Evolutionary conservation across 2,113 vertebrate species (phyloP), one percentile per base, ranked within the genome.

Genomic region (Toxotes chatareus): DNA sequence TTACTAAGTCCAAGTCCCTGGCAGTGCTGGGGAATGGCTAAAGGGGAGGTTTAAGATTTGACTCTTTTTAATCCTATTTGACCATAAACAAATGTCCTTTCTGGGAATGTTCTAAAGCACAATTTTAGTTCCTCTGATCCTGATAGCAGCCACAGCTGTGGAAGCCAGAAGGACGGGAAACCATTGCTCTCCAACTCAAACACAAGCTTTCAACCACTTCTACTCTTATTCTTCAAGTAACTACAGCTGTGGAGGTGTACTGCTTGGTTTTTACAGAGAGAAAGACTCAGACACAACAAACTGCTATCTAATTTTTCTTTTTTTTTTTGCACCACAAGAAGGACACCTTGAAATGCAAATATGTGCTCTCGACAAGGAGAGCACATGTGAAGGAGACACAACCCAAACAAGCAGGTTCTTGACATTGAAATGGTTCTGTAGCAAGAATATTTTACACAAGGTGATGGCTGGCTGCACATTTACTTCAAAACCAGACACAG

Each of bases 271-370:
- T 59, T 61, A n/a, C 38, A 60, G 56, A 68, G 27, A 8, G 19
- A 72, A 13, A 85, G 31, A 76, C 47, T 65, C 47, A 69, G 57
- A 72, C 63, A 63, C 76, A 60, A 62, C 59, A 85, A 83, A 76
- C 46, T 51, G 57, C 73, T 87, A 27, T 51, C 66, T 60, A 12
- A 51, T 61, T 21, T 55, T 44, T 7, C 21, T 55, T 44, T 7
- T 44, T 13, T 14, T 42, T 56, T 66, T 59, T 49, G 21, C 11
- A 61, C 23, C 11, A 0, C 32, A 31, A 61, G 56, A 56, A 62
- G 27, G 51, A 62, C 9, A 60, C 60, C 69, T 85, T 89, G 74
- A 79, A 79, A 87, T 87, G 71, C 44, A 84, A 87, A 81, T 61
- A 55, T 51, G 7, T 49, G 49, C 59, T 71, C 27, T 38, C 11